Evolutionary conservation across 2,797 vertebrate genomes (phyloP).

Genomic region (Trachurus trachurus): DNA sequence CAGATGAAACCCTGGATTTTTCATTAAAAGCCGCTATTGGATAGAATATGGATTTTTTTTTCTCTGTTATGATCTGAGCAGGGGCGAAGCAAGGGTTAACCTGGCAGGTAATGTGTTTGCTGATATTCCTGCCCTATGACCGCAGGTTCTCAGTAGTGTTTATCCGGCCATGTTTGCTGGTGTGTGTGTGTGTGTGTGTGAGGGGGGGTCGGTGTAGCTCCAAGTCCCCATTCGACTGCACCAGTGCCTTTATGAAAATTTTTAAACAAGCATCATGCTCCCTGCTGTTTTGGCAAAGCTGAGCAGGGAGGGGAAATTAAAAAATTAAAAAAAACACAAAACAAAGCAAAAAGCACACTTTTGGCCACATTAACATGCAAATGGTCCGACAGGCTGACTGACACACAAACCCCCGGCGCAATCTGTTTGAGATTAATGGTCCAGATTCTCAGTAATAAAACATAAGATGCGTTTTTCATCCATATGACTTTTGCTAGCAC

Average conservation of each 20-base stretch:
- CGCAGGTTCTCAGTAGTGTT: conserved; percentile 54
- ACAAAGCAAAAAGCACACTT: neutral
- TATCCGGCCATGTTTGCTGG: conserved; percentile 62
- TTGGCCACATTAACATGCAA: conserved; percentile 32
- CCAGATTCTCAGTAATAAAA: conserved; percentile 63
- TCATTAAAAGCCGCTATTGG: neutral
- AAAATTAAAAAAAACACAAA: neutral
- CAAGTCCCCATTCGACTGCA: conserved; percentile 47
- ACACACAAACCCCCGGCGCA: conserved; percentile 35
- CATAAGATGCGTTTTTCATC: conserved; percentile 66
- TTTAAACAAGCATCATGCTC: conserved; percentile 46
- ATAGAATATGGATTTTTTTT: conserved; percentile 8
- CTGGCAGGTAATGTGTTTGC: conserved; percentile 51
- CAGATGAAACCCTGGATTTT: neutral
- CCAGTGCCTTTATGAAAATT: conserved; percentile 60
- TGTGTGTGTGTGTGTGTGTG: conserved; percentile 48
- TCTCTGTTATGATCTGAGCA: neutral
- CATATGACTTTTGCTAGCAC: conserved; percentile 35
- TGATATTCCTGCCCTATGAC: conserved; percentile 38
- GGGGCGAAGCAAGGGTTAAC: conserved; percentile 13
- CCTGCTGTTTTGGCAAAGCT: conserved; percentile 23
- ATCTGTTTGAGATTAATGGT: conserved; percentile 60
- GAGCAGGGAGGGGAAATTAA: neutral
- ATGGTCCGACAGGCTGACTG: conserved; percentile 24
- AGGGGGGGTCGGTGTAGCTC: conserved; percentile 48